phyloP scores from a whole-genome alignment of 2,888 invertebrate species.

The Brachypalpus laphriformis region DNA sequence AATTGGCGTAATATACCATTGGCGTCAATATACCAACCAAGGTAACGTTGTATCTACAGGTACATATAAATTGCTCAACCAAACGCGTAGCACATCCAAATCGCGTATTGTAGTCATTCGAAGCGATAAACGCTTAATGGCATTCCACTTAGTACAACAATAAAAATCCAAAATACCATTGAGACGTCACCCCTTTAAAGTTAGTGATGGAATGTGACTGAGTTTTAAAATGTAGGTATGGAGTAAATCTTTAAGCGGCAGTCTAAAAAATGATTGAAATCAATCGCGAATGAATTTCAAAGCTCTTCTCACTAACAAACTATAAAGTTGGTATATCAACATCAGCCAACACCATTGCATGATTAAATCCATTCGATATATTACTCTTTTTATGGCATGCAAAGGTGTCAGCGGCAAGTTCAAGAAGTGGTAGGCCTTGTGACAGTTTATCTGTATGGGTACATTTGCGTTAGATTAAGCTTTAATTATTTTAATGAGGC shows the following conservation, averaged over 20 bases:
- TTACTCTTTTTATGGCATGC: background rate
- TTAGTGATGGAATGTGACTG: background rate
- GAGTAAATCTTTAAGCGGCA: background rate
- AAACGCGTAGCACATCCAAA: background rate
- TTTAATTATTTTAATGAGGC: conserved; percentile 1
- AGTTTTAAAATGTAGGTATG: background rate
- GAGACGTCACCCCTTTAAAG: background rate
- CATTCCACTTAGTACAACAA: background rate
- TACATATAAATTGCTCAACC: background rate
- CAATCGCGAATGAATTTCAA: too few relatives aligned
- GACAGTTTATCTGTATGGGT: background rate
- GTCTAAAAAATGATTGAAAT: background rate
- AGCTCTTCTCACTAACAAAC: too few relatives aligned
- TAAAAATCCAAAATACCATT: background rate
- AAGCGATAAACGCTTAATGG: background rate
- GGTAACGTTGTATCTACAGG: background rate
- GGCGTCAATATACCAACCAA: background rate
- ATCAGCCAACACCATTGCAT: background rate
- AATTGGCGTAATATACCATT: background rate
- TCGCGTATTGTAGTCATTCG: background rate
- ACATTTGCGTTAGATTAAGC: background rate
- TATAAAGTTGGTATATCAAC: background rate
- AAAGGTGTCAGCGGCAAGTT: background rate
- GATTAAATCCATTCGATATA: background rate
- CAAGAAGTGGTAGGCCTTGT: conserved; percentile 30